Conservation (phyloP, 2,888 invertebrate genomes). For the Agonum fuliginosum region DNA sequence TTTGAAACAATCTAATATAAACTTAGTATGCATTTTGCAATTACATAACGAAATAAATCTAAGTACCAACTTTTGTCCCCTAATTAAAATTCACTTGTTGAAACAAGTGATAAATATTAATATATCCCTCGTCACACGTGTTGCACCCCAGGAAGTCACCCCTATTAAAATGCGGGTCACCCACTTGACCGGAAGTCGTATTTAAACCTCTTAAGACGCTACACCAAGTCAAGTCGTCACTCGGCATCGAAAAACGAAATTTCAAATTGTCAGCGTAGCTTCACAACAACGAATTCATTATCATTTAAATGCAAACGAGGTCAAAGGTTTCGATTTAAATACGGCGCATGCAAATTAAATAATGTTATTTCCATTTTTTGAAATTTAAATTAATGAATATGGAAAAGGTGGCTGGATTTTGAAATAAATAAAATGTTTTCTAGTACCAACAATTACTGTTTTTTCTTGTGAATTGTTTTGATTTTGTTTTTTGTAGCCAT, state of each 20-base stretch:
- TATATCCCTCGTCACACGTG: conserved; percentile 2
- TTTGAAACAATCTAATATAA: too few species aligned
- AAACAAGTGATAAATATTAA: conserved; percentile 3
- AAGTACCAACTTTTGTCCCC: too few species aligned
- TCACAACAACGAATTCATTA: conserved; percentile 7
- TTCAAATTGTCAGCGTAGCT: not conserved
- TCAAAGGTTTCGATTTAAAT: conserved; percentile 9
- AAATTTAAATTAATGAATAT: conserved; percentile 27
- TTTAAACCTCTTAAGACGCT: not conserved
- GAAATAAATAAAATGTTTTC: conserved; percentile 33
- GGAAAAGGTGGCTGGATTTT: conserved; percentile 9
- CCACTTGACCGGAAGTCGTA: conserved; percentile 22
- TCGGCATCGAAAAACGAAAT: not conserved
- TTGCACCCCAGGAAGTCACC: conserved; percentile 20
- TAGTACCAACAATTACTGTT: conserved; percentile 1
- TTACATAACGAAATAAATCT: too few species aligned
- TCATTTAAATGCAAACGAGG: not conserved
- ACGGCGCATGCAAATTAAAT: not conserved
- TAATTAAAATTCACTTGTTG: too few species aligned
- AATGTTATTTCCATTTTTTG: conserved; percentile 24
- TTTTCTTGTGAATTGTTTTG: conserved; percentile 5
- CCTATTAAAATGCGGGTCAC: conserved; percentile 41
- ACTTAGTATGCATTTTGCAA: too few species aligned
- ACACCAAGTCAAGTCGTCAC: not conserved
- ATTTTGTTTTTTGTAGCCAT: conserved; percentile 8